These are phyloP conservation scores for Himalopsyche tibetana DNA, from an alignment of 2,888 invertebrate genomes.

Conservation along the genomic window DNA sequence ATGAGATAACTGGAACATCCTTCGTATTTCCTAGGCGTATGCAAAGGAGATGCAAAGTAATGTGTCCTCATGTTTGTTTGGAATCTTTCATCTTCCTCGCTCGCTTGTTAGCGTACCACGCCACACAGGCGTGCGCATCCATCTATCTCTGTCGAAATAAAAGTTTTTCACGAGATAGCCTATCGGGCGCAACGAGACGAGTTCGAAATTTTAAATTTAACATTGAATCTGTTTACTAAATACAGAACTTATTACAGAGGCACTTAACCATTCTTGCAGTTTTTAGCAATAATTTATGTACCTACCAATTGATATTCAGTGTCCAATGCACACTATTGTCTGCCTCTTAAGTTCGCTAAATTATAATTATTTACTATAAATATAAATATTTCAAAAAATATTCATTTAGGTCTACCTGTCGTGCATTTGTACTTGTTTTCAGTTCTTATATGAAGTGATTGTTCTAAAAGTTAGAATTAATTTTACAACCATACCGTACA, in stretches of 20 bases:
- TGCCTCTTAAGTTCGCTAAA: too few species aligned
- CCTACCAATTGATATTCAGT: too few species aligned
- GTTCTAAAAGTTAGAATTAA: too few species aligned
- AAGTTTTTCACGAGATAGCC: constrained; percentile 50
- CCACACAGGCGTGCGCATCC: constrained; percentile 44
- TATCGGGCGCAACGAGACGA: constrained; percentile 29
- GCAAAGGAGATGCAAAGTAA: constrained; percentile 41
- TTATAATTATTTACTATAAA: too few species aligned
- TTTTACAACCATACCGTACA: too few species aligned
- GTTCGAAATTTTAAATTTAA: constrained; percentile 44
- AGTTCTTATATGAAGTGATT: too few species aligned
- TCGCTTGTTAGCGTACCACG: constrained; percentile 75
- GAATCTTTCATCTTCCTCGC: constrained; percentile 69
- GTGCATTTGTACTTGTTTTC: too few species aligned
- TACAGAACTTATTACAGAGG: background rate
- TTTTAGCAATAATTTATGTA: too few species aligned
- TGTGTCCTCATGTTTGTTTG: constrained; percentile 16
- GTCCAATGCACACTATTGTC: too few species aligned
- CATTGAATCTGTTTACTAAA: constrained; percentile 44
- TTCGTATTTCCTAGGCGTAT: constrained; percentile 39
- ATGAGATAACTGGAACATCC: constrained; percentile 43
- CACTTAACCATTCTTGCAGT: too few species aligned
- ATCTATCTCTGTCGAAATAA: constrained; percentile 49
- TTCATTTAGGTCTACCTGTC: too few species aligned
- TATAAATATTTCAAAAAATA: too few species aligned